Percentiles rank a stretch among this genome's conserved stretches.
phyloP scores from a whole-genome alignment of 2,888 invertebrate species.

The Ochropleura leucogaster region DNA sequence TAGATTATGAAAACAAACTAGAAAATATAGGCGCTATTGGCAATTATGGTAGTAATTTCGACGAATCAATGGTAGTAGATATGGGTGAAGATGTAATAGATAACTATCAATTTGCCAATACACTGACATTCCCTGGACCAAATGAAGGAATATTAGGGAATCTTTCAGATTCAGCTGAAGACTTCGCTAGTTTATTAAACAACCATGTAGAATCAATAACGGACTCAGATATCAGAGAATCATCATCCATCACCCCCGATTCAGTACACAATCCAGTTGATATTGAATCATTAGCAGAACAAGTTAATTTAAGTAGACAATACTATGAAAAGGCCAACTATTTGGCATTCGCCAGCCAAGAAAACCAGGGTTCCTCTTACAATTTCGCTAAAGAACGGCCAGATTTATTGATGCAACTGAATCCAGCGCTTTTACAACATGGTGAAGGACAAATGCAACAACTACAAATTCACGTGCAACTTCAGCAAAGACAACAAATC shows the following conservation, averaged over 20 bases:
- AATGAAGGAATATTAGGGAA: constrained; percentile 95
- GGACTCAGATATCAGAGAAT: constrained; percentile 92
- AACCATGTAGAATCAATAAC: constrained; percentile 93
- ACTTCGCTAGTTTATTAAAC: constrained; percentile 94
- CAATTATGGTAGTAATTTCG: constrained; percentile 92
- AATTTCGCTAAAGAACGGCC: constrained; percentile 92
- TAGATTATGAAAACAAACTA: constrained; percentile 94
- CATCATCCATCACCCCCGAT: constrained; percentile 93
- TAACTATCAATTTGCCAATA: constrained; percentile 95
- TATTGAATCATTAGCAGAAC: constrained; percentile 94
- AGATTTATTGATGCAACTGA: constrained; percentile 91
- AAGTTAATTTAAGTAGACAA: constrained; percentile 92
- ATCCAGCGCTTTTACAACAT: constrained; percentile 89
- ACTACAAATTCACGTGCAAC: constrained; percentile 93
- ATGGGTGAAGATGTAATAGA: constrained; percentile 95
- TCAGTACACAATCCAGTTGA: constrained; percentile 92
- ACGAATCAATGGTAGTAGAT: constrained; percentile 96
- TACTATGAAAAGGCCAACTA: constrained; percentile 89
- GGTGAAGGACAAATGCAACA: constrained; percentile 92
- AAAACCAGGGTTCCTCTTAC: constrained; percentile 89
- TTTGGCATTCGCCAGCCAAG: constrained; percentile 86
- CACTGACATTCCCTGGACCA: constrained; percentile 94
- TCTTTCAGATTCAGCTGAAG: constrained; percentile 95
- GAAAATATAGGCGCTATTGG: constrained; percentile 92
- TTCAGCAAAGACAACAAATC: constrained; percentile 92